Conservation (phyloP, 2,888 invertebrate species). For the Drosophila stalkeri region DNA sequence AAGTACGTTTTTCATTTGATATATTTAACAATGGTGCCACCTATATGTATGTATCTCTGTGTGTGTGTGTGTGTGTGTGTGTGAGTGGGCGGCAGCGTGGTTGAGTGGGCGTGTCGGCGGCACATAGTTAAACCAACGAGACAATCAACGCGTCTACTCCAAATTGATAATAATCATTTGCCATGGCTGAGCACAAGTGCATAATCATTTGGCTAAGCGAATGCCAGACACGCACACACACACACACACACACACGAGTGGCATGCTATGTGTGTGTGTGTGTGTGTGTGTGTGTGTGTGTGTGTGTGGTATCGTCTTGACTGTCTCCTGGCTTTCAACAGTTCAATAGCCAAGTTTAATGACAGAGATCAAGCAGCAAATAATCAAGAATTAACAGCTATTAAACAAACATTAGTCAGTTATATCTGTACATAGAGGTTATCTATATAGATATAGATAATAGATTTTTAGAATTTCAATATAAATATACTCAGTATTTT, state of each 20-base stretch:
- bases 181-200: slow-evolving; percentile 19
- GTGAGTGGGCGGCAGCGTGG: neutral
- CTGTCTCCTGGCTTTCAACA: slow-evolving; percentile 8
- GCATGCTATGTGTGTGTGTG: neutral
- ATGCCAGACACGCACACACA: slow-evolving; percentile 16
- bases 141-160: slow-evolving; percentile 46
- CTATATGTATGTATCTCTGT: neutral
- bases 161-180: slow-evolving; percentile 45
- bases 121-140: slow-evolving; percentile 21
- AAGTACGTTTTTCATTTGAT: slow-evolving; percentile 74
- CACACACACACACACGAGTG: slow-evolving; percentile 10
- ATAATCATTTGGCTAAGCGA: slow-evolving; percentile 26
- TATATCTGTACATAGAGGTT: neutral
- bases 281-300: neutral
- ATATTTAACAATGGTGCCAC: slow-evolving; percentile 61
- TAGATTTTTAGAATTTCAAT: too few species aligned
- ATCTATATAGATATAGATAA: neutral
- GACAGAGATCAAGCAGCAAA: slow-evolving; percentile 2
- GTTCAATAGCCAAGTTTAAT: slow-evolving; percentile 28
- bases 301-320: slow-evolving; percentile 3
- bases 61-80: neutral
- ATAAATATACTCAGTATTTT: too few species aligned
- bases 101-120: neutral
- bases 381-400: neutral
- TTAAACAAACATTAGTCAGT: neutral